Evolutionary conservation across 2,113 vertebrate species (phyloP).

Genomic region (Channa maculata): DNA sequence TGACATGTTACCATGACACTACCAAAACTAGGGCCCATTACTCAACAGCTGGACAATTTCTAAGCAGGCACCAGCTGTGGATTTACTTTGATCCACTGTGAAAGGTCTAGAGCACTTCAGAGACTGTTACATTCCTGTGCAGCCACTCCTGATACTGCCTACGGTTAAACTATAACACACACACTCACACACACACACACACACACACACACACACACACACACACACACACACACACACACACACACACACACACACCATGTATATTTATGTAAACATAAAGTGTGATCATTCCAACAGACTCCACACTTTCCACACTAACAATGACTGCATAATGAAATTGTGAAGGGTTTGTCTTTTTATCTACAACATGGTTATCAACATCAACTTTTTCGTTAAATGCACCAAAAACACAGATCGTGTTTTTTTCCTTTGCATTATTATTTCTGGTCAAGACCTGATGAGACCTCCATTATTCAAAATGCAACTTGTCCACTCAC

Average conservation of each 20-base stretch:
- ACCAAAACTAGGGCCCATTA: slow-evolving; percentile 35
- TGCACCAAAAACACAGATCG: too few relatives aligned
- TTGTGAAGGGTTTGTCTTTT: too few relatives aligned
- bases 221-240: neutral
- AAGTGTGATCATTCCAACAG: too few relatives aligned
- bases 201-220: slow-evolving; percentile 24
- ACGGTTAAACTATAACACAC: slow-evolving; percentile 47
- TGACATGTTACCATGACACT: slow-evolving; percentile 18
- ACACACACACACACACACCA: neutral
- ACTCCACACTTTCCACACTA: too few relatives aligned
- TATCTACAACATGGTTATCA: too few relatives aligned
- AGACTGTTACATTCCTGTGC: slow-evolving; percentile 71
- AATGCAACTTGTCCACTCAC: too few relatives aligned
- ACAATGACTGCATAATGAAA: too few relatives aligned
- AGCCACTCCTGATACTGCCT: slow-evolving; percentile 69
- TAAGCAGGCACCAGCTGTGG: slow-evolving; percentile 69
- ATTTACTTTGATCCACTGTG: slow-evolving; percentile 68
- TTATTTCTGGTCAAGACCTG: too few relatives aligned
- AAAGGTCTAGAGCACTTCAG: slow-evolving; percentile 53
- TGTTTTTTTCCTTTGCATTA: too few relatives aligned
- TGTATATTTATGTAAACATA: too few relatives aligned
- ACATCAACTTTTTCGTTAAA: too few relatives aligned
- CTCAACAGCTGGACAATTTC: slow-evolving; percentile 56
- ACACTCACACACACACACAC: slow-evolving; percentile 15
- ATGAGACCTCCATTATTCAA: too few relatives aligned